Evolutionary conservation across 2,113 vertebrate species (phyloP).

Genomic region (Cathartes aura): DNA sequence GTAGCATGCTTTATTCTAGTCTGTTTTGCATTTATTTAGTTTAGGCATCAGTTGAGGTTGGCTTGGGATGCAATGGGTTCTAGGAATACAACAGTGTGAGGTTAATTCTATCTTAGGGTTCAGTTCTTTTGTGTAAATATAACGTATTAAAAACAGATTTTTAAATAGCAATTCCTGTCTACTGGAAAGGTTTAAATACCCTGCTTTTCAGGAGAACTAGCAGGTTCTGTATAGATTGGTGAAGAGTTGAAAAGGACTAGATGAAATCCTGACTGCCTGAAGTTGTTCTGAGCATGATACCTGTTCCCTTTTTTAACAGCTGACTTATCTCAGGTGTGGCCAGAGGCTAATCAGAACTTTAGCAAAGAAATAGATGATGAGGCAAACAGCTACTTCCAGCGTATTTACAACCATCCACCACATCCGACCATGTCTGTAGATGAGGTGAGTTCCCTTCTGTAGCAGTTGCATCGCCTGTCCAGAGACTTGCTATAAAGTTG

Average conservation of each 20-base stretch:
- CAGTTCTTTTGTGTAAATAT: neutral
- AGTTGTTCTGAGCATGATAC: neutral
- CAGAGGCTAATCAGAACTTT: conserved; percentile 99
- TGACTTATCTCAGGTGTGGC: conserved; percentile 99
- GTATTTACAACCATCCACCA: conserved; percentile 99
- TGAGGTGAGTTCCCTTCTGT: conserved; percentile 82
- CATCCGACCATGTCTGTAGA: conserved; percentile 99
- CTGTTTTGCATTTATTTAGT: neutral
- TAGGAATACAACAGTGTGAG: neutral
- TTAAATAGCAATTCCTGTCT: neutral
- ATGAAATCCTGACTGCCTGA: neutral
- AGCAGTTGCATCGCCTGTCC: neutral
- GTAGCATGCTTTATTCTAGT: conserved; percentile 68
- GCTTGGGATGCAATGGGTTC: neutral
- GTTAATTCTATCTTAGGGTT: neutral
- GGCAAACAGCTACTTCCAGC: conserved; percentile 99
- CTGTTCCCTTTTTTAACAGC: conserved; percentile 76
- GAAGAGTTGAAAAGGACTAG: neutral
- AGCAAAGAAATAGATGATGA: conserved; percentile 99
- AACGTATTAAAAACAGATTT: neutral
- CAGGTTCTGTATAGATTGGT: neutral
- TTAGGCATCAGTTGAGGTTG: neutral
- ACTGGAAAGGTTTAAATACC: neutral
- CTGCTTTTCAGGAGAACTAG: neutral
- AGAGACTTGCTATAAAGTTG: neutral